Evolutionary conservation across 1,140 invertebrate species (phyloP), one percentile per base, ranked within the genome.

Genomic region (Zeugodacus cucurbitae): DNA sequence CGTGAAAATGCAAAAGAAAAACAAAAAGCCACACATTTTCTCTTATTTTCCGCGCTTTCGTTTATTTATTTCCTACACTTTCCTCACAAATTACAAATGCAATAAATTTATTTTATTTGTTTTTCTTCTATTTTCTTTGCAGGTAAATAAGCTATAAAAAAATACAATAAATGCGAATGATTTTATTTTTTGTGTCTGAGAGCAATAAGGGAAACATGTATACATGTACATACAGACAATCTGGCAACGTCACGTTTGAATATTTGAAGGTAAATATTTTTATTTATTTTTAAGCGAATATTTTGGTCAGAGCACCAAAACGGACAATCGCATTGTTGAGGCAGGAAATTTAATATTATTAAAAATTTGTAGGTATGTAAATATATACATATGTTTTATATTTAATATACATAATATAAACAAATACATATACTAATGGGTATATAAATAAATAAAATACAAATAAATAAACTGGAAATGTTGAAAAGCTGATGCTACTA

Each of bases 251-350:
- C 41, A 82, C 41, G 8, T 82, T 48, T 34, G 41, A 2, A 22
- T 48, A 82, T 82, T 48, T 82, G 37, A 82, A 82, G 74, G 74
- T 82, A 82, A 82, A 82, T 82, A 82, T 82, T 82, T 44, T 82
- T 44, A 82, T 78, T 37, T 37, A 37, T 82, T 48, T 82, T 82
- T 29, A 48, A 26, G n/a, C 37, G 26, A 48, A 44, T 48, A 48
- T 11, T 82, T 82, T 54, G 74, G 10, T 29, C 22, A 7, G 34
- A 32, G 67, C 4, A 37, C 17, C 17, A 41, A 41, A 74, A 6
- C 3, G 62, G 29, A 3, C 10, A 32, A 3, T 67, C 29, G 32
- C 3, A 32, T 10, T 54, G 48, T 54, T 29, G 26, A 67, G 62
- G 11, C n/a, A 32, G 3, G 29, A 67, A 67, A 67, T 32, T 34